phyloP scores from a whole-genome alignment of 2,888 invertebrate species.

The Leucophora obtusa region DNA sequence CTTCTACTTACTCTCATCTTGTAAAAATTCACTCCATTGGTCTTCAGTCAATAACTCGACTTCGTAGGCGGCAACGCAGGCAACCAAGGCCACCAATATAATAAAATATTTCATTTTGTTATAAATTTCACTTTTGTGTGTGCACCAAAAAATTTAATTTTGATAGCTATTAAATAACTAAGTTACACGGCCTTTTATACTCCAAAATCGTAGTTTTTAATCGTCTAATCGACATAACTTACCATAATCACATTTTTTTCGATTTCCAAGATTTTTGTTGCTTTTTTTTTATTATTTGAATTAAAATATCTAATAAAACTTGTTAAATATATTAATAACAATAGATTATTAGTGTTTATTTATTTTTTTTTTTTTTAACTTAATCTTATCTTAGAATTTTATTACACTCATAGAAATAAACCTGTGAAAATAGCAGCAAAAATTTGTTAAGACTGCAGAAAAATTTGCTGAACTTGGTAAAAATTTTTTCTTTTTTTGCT shows the following conservation, averaged over 20 bases:
- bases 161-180: conserved; percentile 48
- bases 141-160: conserved; percentile 43
- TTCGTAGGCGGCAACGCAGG: conserved; percentile 68
- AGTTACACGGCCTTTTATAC: conserved; percentile 69
- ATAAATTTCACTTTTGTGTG: not conserved
- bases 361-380: not conserved
- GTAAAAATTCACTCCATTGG: conserved; percentile 68
- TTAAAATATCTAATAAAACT: not conserved
- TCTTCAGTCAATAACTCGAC: conserved; percentile 68
- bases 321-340: not conserved
- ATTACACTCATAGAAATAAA: no score
- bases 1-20: conserved; percentile 68
- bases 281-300: not conserved
- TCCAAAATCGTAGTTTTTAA: not conserved
- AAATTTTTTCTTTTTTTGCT: no score
- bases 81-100: conserved; percentile 69
- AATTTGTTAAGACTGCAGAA: no score
- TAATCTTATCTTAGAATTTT: not conserved
- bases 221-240: not conserved
- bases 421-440: no score
- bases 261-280: not conserved
- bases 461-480: no score
- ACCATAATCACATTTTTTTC: conserved; percentile 16
- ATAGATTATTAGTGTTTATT: not conserved
- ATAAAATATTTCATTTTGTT: conserved; percentile 64